Percentiles rank a stretch among this genome's conserved stretches.
These are phyloP conservation scores for Oryctolagus cuniculus DNA, from an alignment of 2,113 vertebrate species.

Conservation along the genomic window mOryCun1.1 NC_091434.1:112216501-112217000, in stretches of 20 bases:
- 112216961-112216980: neutral
- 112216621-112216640: neutral
- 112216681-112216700: too few species aligned
- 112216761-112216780: neutral
- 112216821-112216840: slow-evolving; percentile 47
- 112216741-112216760: neutral
- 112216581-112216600: neutral
- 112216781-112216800: neutral
- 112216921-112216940: neutral
- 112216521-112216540: too few species aligned
- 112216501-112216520: too few species aligned
- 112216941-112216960: fast-evolving
- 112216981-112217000: slow-evolving; percentile 2
- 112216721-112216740: neutral
- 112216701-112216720: too few species aligned
- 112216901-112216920: neutral
- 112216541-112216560: too few species aligned
- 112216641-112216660: neutral
- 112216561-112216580: too few species aligned
- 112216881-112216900: neutral
- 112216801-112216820: slow-evolving; percentile 14
- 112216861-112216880: slow-evolving; percentile 35
- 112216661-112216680: too few species aligned
- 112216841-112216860: slow-evolving; percentile 21
- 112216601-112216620: neutral